Evolutionary conservation across 2,888 invertebrate species (phyloP).

Genomic region (Pachydiplax longipennis): DNA sequence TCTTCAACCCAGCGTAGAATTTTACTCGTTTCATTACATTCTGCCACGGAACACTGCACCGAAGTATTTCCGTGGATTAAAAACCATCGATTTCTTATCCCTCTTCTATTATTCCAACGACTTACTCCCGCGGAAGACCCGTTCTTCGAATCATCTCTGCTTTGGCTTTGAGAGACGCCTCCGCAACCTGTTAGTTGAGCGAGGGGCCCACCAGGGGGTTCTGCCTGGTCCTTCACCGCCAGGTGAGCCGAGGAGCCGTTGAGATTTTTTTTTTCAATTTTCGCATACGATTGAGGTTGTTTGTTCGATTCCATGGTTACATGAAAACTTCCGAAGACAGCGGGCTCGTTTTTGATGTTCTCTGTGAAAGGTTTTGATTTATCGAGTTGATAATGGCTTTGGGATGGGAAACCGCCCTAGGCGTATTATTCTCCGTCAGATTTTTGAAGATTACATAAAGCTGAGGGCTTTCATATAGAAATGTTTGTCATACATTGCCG

Average conservation of each 20-base stretch:
- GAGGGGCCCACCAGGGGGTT: conserved; percentile 14
- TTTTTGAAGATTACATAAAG: neutral
- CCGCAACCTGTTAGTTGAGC: conserved; percentile 22
- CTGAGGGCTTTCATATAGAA: neutral
- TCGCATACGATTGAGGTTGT: neutral
- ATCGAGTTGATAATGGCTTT: too few species aligned
- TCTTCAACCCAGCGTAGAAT: neutral
- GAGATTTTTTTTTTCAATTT: neutral
- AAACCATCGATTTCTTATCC: neutral
- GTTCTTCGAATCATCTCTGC: neutral
- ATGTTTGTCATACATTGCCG: neutral
- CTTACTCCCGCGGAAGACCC: neutral
- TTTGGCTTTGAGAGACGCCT: neutral
- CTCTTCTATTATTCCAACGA: neutral
- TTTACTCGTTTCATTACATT: neutral
- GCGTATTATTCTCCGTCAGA: neutral
- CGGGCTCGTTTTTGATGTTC: neutral
- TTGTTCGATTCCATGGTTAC: neutral
- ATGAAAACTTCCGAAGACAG: neutral
- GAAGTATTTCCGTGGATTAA: neutral
- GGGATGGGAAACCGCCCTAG: neutral
- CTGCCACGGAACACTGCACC: neutral
- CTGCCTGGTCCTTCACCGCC: neutral
- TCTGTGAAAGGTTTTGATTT: too few species aligned
- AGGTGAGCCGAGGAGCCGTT: neutral